phyloP scores from a whole-genome alignment of 2,113 vertebrate genomes.

The Phylloscopus trochiloides region DNA sequence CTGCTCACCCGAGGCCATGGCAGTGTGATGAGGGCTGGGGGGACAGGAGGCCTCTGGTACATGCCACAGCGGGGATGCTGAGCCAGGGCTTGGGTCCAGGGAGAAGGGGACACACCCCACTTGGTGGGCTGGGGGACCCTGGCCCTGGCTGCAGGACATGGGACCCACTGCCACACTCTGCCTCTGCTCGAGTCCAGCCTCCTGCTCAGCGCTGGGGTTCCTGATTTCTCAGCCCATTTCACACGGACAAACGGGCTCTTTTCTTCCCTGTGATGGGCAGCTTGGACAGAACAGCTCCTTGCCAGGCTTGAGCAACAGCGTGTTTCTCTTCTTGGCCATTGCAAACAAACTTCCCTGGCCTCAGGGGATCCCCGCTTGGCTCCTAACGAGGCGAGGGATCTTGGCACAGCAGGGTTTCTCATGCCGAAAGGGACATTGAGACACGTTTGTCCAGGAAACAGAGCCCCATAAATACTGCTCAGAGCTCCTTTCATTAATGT shows the following conservation, averaged over 20 bases:
- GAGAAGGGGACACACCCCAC: not conserved
- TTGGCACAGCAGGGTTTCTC: not conserved
- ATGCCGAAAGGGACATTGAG: not conserved
- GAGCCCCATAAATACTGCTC: not conserved
- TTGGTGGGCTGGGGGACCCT: rapidly evolving
- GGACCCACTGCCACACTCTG: rapidly evolving
- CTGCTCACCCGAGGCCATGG: not conserved
- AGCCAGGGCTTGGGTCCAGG: rapidly evolving
- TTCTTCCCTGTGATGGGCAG: not conserved
- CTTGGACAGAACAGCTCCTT: not conserved
- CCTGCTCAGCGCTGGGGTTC: not conserved
- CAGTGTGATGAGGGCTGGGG: rapidly evolving
- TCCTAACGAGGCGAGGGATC: not conserved
- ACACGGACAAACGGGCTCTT: not conserved
- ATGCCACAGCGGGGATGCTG: rapidly evolving
- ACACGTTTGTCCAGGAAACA: not conserved
- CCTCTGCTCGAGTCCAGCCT: rapidly evolving
- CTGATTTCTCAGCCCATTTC: not conserved
- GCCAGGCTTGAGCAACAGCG: not conserved
- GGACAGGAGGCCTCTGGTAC: rapidly evolving
- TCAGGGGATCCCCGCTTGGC: not conserved
- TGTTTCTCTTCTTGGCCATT: not conserved
- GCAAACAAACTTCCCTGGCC: not conserved
- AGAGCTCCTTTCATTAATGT: not conserved
- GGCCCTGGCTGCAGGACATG: not conserved